Conservation (phyloP, 2,113 vertebrate species). For the Cnemophilus loriae region DNA sequence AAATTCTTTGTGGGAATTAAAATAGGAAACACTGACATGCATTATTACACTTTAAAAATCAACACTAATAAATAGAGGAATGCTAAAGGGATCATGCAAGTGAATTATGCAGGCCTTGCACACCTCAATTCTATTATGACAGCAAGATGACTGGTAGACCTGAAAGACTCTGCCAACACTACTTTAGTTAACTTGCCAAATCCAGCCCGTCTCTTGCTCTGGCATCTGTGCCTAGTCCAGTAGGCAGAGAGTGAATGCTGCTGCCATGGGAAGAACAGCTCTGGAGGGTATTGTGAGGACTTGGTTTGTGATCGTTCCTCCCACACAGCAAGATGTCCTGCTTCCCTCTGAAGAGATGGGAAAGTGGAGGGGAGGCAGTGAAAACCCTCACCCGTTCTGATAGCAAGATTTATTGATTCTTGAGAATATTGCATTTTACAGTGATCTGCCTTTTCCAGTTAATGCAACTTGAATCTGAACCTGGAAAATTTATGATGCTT, state of each 20-base stretch:
- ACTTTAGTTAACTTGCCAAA: not conserved
- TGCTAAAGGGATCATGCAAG: not conserved
- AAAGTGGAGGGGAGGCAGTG: not conserved
- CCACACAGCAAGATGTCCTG: not conserved
- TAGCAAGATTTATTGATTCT: constrained; percentile 48
- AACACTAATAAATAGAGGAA: not conserved
- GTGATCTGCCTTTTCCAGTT: not conserved
- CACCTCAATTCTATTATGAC: not conserved
- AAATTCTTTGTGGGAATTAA: not conserved
- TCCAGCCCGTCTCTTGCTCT: not conserved
- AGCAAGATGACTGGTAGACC: not conserved
- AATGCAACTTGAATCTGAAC: constrained; percentile 52
- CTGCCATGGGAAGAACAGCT: not conserved
- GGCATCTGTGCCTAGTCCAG: not conserved
- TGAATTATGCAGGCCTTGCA: not conserved
- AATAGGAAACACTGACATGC: not conserved
- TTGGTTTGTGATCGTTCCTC: not conserved
- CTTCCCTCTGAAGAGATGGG: not conserved
- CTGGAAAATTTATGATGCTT: constrained; percentile 34
- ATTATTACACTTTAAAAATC: not conserved
- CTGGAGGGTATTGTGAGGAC: not conserved
- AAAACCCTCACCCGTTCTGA: not conserved
- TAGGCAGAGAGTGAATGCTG: not conserved
- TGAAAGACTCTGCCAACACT: not conserved
- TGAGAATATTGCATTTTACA: not conserved